Percentiles rank a stretch among this genome's conserved stretches.
phyloP scores from a whole-genome alignment of 1,140 invertebrate genomes.

The Drosophila pachea region DNA sequence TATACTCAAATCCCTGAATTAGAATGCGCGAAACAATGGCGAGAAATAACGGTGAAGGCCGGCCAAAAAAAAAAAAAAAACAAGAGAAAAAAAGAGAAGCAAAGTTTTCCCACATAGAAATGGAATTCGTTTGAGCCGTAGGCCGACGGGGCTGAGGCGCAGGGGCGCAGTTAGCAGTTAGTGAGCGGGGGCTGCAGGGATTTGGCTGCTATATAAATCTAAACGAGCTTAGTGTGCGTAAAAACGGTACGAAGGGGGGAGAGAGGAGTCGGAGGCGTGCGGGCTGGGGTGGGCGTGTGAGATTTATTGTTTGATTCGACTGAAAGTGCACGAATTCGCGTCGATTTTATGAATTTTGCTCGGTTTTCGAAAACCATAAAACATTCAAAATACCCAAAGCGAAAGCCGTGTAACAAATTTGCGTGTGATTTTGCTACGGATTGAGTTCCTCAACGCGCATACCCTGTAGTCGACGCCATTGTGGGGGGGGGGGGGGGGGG shows the following conservation, averaged over 20 bases:
- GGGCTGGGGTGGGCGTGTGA: neutral
- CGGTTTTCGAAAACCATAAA: conserved; percentile 65
- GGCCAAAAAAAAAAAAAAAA: conserved; percentile 43
- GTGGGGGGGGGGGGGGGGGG: too few relatives aligned
- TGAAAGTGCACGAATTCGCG: conserved; percentile 42
- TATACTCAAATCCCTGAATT: conserved; percentile 1
- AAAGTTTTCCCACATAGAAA: conserved; percentile 40
- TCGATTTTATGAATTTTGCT: conserved; percentile 72
- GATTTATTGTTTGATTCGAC: conserved; percentile 69
- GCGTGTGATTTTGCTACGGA: conserved; percentile 56
- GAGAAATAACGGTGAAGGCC: conserved; percentile 32
- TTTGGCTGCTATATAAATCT: conserved; percentile 61
- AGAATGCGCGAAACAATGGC: conserved; percentile 4
- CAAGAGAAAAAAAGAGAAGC: conserved; percentile 37
- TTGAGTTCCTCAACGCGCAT: conserved; percentile 31
- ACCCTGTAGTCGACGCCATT: neutral
- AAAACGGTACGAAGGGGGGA: neutral
- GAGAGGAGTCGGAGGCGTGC: too few relatives aligned
- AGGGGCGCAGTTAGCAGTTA: neutral
- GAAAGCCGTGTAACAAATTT: conserved; percentile 58
- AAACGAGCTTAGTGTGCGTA: conserved; percentile 71
- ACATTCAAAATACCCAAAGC: conserved; percentile 63
- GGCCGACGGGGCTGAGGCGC: neutral
- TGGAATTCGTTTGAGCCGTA: conserved; percentile 54
- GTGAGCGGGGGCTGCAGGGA: neutral